Percentiles rank a stretch among this genome's conserved stretches.
phyloP scores from a whole-genome alignment of 2,888 invertebrate genomes.

The Eulithis testata region DNA sequence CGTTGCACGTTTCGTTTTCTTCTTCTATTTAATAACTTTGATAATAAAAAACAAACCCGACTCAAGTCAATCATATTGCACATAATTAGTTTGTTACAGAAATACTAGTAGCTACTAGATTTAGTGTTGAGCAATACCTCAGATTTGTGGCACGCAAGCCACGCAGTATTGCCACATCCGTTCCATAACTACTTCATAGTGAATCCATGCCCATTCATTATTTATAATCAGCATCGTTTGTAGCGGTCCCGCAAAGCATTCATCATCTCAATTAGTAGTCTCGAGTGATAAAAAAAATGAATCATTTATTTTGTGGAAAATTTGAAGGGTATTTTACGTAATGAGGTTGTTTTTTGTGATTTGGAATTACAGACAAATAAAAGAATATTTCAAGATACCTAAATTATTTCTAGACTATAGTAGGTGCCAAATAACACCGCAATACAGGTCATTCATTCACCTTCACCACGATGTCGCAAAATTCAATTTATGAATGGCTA shows the following conservation, averaged over 20 bases:
- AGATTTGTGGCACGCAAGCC: not conserved
- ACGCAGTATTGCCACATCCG: not conserved
- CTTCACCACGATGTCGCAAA: no score
- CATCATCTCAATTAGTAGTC: constrained; percentile 70
- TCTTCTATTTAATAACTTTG: not conserved
- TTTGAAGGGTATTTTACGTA: constrained; percentile 1
- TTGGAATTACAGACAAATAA: no score
- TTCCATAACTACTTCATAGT: not conserved
- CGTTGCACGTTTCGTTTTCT: no score
- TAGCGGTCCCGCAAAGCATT: constrained; percentile 55
- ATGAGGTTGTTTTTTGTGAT: not conserved
- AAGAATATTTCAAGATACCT: no score
- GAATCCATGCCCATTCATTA: constrained; percentile 59
- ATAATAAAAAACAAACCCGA: no score
- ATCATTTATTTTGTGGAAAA: constrained; percentile 35
- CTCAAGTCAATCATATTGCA: no score
- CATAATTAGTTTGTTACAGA: no score
- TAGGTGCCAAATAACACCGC: no score
- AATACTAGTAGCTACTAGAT: not conserved
- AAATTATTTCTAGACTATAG: no score
- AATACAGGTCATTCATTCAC: no score
- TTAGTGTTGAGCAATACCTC: constrained; percentile 4
- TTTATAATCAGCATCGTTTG: constrained; percentile 68
- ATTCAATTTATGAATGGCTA: no score
- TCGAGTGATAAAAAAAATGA: constrained; percentile 43